Evolutionary conservation across 2,797 vertebrate species (phyloP).

Genomic region (Crocidura indochinensis): DNA sequence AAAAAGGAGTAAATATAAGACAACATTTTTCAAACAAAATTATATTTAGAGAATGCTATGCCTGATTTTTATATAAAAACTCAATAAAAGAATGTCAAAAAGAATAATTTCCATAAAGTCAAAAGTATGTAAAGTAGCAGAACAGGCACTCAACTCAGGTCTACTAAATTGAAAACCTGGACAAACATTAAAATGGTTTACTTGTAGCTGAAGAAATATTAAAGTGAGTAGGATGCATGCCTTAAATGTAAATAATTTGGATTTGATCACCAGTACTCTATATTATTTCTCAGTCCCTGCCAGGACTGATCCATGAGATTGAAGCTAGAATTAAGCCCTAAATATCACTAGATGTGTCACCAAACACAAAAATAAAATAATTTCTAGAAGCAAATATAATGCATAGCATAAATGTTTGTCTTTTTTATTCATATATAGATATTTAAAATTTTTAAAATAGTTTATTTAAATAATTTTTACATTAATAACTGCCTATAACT

Average conservation of each 20-base stretch:
- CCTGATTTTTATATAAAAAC: neutral
- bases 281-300: neutral
- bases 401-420: neutral
- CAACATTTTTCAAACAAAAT: too few species aligned
- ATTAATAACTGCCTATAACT: too few species aligned
- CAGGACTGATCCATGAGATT: too few species aligned
- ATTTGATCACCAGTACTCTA: too few species aligned
- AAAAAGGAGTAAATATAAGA: too few species aligned
- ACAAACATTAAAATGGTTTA: neutral
- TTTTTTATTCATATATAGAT: constrained; percentile 27
- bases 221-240: neutral
- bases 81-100: neutral
- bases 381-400: neutral
- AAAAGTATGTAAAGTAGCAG: constrained; percentile 17
- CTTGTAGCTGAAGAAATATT: too few species aligned
- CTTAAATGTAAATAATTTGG: too few species aligned
- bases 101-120: neutral
- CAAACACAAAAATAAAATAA: too few species aligned
- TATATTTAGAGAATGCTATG: too few species aligned
- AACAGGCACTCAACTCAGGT: neutral
- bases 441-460: neutral
- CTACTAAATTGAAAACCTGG: neutral
- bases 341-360: too few species aligned
- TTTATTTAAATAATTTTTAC: too few species aligned
- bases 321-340: too few species aligned